A percentile compares a stretch with the other conserved stretches of the same genome.
Evolutionary conservation across 2,797 vertebrate genomes (phyloP).

Genomic region (Sphenodon punctatus): DNA sequence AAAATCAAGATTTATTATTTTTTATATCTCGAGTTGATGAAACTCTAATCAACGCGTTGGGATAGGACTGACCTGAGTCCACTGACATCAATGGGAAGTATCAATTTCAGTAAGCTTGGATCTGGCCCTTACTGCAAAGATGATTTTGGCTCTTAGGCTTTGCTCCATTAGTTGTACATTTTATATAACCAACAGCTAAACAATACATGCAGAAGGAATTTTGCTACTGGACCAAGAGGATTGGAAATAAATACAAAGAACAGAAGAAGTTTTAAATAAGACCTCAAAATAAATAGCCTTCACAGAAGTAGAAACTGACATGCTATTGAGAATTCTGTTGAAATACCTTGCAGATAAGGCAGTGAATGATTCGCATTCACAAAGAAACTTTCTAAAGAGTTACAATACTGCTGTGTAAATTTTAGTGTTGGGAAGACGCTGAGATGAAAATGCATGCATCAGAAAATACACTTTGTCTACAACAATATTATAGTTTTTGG

Average conservation of each 20-base stretch:
- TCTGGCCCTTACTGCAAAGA: neutral
- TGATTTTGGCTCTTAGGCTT: fast-evolving
- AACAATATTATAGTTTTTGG: too few relatives aligned
- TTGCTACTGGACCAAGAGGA: neutral
- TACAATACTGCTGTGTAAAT: fast-evolving
- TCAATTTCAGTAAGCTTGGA: too few relatives aligned
- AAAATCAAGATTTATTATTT: too few relatives aligned
- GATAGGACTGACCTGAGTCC: neutral
- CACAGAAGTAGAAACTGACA: neutral
- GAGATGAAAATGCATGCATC: too few relatives aligned
- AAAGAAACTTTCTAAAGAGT: neutral
- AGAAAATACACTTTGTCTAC: too few relatives aligned
- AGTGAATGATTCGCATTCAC: neutral
- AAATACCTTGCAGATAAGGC: neutral
- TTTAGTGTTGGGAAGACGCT: neutral
- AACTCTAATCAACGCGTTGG: fast-evolving
- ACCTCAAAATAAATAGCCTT: neutral
- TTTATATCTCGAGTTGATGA: neutral
- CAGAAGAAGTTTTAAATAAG: neutral
- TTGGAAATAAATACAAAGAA: neutral
- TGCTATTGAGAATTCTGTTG: neutral
- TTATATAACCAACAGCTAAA: neutral
- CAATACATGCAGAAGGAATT: neutral
- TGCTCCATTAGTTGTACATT: fast-evolving
- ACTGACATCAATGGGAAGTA: too few relatives aligned